Percentiles rank a stretch among this genome's conserved stretches.
phyloP scores from a whole-genome alignment of 2,888 invertebrate genomes.

The Phaonia tiefii region DNA sequence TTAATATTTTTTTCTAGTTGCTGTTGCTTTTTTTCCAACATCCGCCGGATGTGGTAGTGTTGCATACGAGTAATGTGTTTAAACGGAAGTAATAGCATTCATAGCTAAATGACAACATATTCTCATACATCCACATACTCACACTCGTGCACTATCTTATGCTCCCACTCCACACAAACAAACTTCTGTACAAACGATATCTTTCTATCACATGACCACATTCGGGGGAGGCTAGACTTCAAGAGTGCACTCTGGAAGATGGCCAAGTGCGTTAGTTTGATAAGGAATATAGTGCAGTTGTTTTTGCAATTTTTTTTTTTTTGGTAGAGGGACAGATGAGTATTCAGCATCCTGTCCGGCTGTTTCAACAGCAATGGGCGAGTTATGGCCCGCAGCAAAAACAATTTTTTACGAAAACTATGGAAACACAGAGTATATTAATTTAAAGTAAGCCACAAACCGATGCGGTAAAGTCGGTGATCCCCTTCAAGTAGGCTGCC shows the following conservation, averaged over 20 bases:
- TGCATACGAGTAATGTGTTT: constrained; percentile 55
- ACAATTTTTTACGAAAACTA: too few relatives aligned
- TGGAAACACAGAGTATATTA: too few relatives aligned
- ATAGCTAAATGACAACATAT: constrained; percentile 53
- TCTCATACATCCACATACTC: constrained; percentile 19
- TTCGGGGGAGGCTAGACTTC: too few relatives aligned
- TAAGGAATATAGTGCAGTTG: constrained; percentile 11
- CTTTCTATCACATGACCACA: too few relatives aligned
- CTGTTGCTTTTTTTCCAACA: constrained; percentile 24
- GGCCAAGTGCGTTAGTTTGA: constrained; percentile 31
- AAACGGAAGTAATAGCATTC: constrained; percentile 59
- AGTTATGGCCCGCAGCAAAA: too few relatives aligned
- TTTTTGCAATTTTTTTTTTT: constrained; percentile 33
- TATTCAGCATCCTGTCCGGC: constrained; percentile 3
- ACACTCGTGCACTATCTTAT: constrained; percentile 10
- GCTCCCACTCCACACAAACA: background rate
- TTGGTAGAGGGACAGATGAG: constrained; percentile 15
- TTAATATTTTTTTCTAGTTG: background rate
- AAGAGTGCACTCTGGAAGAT: constrained; percentile 46
- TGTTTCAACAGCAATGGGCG: constrained; percentile 25
- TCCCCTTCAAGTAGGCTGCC: too few relatives aligned
- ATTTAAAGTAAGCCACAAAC: too few relatives aligned
- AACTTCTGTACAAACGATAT: too few relatives aligned
- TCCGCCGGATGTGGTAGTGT: constrained; percentile 61
- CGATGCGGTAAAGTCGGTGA: too few relatives aligned